These are phyloP conservation scores for Elymnias hypermnestra DNA, from an alignment of 1,140 invertebrate genomes.

Conservation along the genomic window DNA sequence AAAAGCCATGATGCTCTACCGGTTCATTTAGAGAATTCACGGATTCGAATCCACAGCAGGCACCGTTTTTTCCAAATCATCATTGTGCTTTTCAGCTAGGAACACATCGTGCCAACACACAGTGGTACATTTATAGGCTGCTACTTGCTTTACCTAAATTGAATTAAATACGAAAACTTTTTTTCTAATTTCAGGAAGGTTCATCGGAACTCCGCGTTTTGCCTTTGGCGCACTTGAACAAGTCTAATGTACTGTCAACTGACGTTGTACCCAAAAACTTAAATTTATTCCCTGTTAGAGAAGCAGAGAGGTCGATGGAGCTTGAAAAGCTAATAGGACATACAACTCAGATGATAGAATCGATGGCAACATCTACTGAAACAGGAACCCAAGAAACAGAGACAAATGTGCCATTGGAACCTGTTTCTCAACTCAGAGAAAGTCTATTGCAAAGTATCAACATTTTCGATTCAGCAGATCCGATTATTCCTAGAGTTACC, in stretches of 20 bases:
- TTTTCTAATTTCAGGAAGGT: conserved; percentile 40
- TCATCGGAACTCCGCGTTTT: conserved; percentile 41
- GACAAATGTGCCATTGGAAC: not conserved
- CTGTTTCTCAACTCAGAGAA: not conserved
- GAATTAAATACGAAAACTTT: too few species aligned
- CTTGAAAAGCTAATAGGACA: conserved; percentile 56
- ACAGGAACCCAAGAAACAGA: not conserved
- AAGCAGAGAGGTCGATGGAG: conserved; percentile 54
- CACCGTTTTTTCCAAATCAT: too few species aligned
- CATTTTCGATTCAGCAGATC: not conserved
- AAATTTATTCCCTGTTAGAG: conserved; percentile 42
- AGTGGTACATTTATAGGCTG: too few species aligned
- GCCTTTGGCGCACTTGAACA: conserved; percentile 50
- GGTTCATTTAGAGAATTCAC: too few species aligned
- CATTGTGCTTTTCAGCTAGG: too few species aligned
- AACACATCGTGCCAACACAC: too few species aligned
- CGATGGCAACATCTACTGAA: conserved; percentile 8
- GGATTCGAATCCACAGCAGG: too few species aligned
- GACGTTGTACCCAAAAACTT: conserved; percentile 24
- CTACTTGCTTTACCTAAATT: too few species aligned
- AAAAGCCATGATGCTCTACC: too few species aligned
- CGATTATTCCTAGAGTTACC: not conserved
- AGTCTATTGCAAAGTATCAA: not conserved
- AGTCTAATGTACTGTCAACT: conserved; percentile 28
- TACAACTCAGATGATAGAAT: conserved; percentile 27